These are phyloP conservation scores for Nasonia vitripennis DNA, from an alignment of 1,140 invertebrate genomes.

Conservation along the genomic window DNA sequence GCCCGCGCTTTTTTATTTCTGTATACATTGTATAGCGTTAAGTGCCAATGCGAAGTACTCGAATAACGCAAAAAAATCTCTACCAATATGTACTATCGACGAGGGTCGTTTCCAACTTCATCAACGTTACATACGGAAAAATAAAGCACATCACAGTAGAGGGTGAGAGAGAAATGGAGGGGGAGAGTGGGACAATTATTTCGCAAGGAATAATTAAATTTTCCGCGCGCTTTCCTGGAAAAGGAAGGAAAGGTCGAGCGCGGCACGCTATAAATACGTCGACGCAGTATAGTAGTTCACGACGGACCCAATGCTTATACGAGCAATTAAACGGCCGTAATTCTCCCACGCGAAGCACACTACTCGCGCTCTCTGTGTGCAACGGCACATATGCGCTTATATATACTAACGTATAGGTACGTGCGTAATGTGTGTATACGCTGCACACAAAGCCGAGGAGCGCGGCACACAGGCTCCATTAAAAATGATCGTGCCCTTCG, in stretches of 20 bases:
- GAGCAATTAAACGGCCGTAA: conserved; percentile 60
- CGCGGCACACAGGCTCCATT: conserved; percentile 19
- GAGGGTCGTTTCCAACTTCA: no score
- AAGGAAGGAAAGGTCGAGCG: conserved; percentile 2
- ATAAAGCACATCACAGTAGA: no score
- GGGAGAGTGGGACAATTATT: neutral
- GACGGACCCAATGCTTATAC: neutral
- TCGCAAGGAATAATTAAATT: conserved; percentile 25
- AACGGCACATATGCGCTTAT: no score
- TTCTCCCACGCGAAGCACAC: conserved; percentile 56
- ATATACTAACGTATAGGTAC: no score
- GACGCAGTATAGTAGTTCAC: no score
- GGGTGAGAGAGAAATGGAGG: no score
- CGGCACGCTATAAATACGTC: neutral
- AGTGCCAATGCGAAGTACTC: no score
- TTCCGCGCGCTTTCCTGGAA: neutral
- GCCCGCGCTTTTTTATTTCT: neutral
- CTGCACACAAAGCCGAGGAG: neutral
- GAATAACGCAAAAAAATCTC: no score
- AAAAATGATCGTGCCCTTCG: conserved; percentile 61
- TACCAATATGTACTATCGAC: no score
- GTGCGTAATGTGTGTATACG: neutral
- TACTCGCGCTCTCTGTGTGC: no score
- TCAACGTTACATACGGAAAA: no score
- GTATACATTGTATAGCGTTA: no score